Percentiles rank a stretch among this genome's conserved stretches.
phyloP scores from a whole-genome alignment of 2,797 vertebrate genomes.

The Platyrinchus mystaceus region DNA sequence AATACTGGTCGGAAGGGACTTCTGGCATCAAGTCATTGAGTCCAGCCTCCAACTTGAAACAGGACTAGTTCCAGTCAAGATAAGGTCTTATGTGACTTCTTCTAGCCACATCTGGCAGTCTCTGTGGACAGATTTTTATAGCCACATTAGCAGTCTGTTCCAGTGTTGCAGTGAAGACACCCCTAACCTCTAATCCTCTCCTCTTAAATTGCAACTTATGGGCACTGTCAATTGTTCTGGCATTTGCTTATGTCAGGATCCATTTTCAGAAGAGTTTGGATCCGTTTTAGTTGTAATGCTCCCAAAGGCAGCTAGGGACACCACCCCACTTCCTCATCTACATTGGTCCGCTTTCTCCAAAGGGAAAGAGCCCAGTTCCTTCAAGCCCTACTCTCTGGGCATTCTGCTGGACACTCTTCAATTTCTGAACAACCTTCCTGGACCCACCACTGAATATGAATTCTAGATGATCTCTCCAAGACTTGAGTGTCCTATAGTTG shows the following conservation, averaged over 20 bases:
- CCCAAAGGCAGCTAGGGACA: neutral
- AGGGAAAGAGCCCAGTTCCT: neutral
- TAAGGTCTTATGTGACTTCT: neutral
- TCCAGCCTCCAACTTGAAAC: neutral
- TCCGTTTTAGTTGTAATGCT: neutral
- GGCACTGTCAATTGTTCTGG: neutral
- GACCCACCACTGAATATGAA: neutral
- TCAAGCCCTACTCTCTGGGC: neutral
- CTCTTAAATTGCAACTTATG: neutral
- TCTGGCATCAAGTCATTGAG: neutral
- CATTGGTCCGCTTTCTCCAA: neutral
- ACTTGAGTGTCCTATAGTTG: neutral
- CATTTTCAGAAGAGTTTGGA: neutral
- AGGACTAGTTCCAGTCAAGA: neutral
- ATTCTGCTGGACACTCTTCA: neutral
- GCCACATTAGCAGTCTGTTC: neutral
- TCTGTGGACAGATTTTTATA: neutral
- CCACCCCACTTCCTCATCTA: neutral
- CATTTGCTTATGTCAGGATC: neutral
- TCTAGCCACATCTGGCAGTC: neutral
- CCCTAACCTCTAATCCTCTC: neutral
- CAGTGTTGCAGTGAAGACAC: neutral
- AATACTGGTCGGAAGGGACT: neutral
- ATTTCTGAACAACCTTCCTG: neutral
- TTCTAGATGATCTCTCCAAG: neutral